Percentiles rank a stretch among this genome's conserved stretches.
Conservation (phyloP, 2,888 invertebrate species). For the Alviniconcha strummeri region DNA sequence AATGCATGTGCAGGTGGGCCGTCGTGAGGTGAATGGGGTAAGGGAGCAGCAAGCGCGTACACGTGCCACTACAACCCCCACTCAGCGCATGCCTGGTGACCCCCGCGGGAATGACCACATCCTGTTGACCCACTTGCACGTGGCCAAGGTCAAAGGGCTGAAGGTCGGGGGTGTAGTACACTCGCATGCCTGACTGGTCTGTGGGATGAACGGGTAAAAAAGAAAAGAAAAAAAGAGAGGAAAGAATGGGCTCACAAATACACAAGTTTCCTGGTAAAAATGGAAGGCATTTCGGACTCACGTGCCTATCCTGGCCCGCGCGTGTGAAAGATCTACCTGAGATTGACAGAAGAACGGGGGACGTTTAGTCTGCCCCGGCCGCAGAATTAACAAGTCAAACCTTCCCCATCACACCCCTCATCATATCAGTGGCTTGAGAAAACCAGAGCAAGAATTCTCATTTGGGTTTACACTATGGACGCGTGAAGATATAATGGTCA, state of each 20-base stretch:
- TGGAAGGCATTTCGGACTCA: too few relatives aligned
- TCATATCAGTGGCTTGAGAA: too few relatives aligned
- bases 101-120: slow-evolving; percentile 54
- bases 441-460: too few relatives aligned
- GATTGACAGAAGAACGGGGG: too few relatives aligned
- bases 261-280: not conserved
- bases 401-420: too few relatives aligned
- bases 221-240: not conserved
- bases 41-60: slow-evolving; percentile 53
- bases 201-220: not conserved
- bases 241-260: not conserved
- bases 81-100: slow-evolving; percentile 34
- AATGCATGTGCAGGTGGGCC: slow-evolving; percentile 63
- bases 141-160: slow-evolving; percentile 58
- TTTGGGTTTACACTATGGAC: too few relatives aligned
- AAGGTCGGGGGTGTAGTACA: slow-evolving; percentile 53
- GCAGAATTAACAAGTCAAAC: too few relatives aligned
- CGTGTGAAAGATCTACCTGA: not conserved
- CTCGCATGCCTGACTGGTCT: slow-evolving; percentile 58
- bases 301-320: too few relatives aligned
- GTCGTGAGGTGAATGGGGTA: slow-evolving; percentile 55
- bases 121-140: slow-evolving; percentile 63
- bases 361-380: not conserved
- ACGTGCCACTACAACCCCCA: slow-evolving; percentile 55
- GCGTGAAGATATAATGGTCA: too few relatives aligned